Evolutionary conservation across 2,888 invertebrate genomes (phyloP).

Genomic region (Lacanobia wlatinum): DNA sequence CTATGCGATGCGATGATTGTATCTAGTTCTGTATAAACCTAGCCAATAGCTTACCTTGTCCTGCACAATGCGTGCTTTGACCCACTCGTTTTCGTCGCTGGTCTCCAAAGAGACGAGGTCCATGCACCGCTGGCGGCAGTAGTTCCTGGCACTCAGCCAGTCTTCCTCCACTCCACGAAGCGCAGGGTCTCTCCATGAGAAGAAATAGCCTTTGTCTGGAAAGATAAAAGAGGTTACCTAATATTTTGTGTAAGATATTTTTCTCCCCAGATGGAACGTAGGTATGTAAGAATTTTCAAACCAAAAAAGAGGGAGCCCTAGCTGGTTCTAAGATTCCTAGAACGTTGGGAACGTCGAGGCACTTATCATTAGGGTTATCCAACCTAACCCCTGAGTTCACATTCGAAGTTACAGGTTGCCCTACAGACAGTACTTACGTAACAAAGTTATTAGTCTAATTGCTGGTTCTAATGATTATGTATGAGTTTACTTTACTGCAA

Average conservation of each 20-base stretch:
- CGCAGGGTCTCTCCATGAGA: conserved; percentile 96
- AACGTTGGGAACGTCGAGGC: no score
- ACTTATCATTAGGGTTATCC: background rate
- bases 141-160: conserved; percentile 96
- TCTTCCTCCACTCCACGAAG: conserved; percentile 94
- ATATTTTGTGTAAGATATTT: background rate
- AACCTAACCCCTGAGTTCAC: conserved; percentile 53
- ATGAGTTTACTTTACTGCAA: background rate
- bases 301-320: background rate
- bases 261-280: background rate
- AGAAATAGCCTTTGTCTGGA: conserved; percentile 95
- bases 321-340: background rate
- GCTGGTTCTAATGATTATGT: background rate
- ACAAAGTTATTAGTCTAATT: conserved; percentile 8
- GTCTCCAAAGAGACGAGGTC: conserved; percentile 96
- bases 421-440: conserved; percentile 30
- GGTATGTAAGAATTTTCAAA: background rate
- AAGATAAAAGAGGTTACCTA: conserved; percentile 26
- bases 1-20: no score
- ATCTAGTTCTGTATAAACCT: background rate
- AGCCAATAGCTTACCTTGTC: conserved; percentile 92
- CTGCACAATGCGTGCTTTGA: conserved; percentile 94
- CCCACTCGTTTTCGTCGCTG: conserved; percentile 96
- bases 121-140: conserved; percentile 97
- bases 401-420: conserved; percentile 45